Percentiles rank a stretch among this genome's conserved stretches.
These are phyloP conservation scores for Antheraea mylitta DNA, from an alignment of 1,140 invertebrate genomes.

Conservation along the genomic window DNA sequence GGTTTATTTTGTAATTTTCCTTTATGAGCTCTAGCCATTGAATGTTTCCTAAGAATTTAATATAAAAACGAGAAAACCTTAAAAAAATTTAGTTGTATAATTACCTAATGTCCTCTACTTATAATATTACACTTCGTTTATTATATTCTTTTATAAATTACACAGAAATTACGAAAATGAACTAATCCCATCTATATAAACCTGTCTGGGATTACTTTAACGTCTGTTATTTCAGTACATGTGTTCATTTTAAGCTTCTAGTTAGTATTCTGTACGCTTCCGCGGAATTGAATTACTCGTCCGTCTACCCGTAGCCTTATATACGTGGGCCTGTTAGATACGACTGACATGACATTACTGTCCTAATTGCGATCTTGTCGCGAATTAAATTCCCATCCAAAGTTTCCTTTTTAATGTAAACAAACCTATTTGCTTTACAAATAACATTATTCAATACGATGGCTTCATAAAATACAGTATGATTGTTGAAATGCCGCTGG, in stretches of 20 bases:
- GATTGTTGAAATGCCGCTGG: not conserved
- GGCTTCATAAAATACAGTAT: constrained; percentile 1
- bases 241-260: constrained; percentile 30
- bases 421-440: not conserved
- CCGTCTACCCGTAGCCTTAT: constrained; percentile 25
- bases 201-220: constrained; percentile 16
- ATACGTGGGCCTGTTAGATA: constrained; percentile 19
- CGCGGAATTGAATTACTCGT: constrained; percentile 32
- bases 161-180: not conserved
- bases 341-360: constrained; percentile 19
- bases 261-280: constrained; percentile 34
- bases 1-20: too few species aligned
- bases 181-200: not conserved
- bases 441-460: constrained; percentile 5
- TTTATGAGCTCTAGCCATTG: too few species aligned
- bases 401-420: constrained; percentile 3
- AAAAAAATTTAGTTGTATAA: too few species aligned
- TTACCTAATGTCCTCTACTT: not conserved
- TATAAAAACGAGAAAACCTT: too few species aligned
- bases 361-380: constrained; percentile 22
- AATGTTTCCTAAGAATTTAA: too few species aligned
- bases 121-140: not conserved
- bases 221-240: constrained; percentile 26
- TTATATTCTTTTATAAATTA: too few species aligned
- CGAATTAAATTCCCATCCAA: constrained; percentile 16